Evolutionary conservation across 2,113 vertebrate species (phyloP).

Genomic region (Heterocephalus glaber): DNA sequence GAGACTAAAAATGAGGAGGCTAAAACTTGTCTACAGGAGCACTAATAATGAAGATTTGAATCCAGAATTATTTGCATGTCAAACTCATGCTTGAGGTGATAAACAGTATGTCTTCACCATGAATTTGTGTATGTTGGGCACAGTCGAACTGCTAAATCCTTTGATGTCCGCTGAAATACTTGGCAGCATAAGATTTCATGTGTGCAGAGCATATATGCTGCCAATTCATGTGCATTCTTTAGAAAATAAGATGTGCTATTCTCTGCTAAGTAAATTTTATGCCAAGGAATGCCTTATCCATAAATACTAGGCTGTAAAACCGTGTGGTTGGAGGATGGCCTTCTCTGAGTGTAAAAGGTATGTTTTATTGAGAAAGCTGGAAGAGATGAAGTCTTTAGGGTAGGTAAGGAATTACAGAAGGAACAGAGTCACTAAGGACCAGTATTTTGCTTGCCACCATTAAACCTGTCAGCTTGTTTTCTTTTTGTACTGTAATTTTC

Average conservation of each 20-base stretch:
- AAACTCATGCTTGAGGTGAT: background rate
- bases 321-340: background rate
- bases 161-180: background rate
- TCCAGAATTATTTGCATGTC: background rate
- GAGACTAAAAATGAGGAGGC: background rate
- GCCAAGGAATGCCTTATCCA: constrained; percentile 57
- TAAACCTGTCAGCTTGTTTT: background rate
- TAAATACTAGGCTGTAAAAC: background rate
- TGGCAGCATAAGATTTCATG: background rate
- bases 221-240: constrained; percentile 51
- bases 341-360: background rate
- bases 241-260: background rate
- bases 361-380: background rate
- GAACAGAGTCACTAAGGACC: background rate
- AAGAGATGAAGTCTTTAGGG: background rate
- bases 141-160: fast-evolving
- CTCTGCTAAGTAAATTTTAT: constrained; percentile 31
- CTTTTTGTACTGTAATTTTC: background rate
- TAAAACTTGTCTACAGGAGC: background rate
- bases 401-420: background rate
- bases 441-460: background rate
- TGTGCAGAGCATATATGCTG: background rate
- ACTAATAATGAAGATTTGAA: background rate
- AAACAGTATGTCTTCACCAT: fast-evolving
- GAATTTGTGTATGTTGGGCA: background rate